Percentiles rank a stretch among this genome's conserved stretches.
Conservation (phyloP, 2,888 invertebrate genomes). For the Tetanocera ferruginea region DNA sequence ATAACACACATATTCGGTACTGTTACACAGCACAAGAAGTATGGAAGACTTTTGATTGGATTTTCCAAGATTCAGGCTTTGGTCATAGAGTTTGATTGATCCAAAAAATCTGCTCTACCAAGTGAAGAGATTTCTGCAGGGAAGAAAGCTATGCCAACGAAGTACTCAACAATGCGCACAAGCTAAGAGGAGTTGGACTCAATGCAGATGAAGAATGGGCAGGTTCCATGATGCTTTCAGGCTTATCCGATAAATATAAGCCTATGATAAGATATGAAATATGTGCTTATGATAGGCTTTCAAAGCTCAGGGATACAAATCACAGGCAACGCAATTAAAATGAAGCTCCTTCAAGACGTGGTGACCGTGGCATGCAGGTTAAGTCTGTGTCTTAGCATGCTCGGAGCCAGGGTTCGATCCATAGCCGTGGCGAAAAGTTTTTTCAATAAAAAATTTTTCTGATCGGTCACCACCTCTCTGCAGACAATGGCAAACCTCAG, state of each 20-base stretch:
- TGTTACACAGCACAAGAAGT: background rate
- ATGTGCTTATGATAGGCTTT: too few species aligned
- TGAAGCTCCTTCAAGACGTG: constrained; percentile 37
- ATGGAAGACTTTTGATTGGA: background rate
- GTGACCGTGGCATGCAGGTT: too few species aligned
- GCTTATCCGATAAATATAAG: constrained; percentile 33
- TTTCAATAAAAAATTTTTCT: too few species aligned
- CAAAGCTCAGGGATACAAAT: constrained; percentile 38
- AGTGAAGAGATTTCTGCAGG: constrained; percentile 4
- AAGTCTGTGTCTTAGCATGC: too few species aligned
- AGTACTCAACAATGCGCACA: constrained; percentile 14
- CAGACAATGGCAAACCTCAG: too few species aligned
- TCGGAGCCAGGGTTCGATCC: too few species aligned
- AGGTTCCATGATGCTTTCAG: constrained; percentile 36
- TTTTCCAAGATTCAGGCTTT: background rate
- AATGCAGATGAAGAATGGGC: constrained; percentile 25
- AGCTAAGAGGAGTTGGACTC: constrained; percentile 17
- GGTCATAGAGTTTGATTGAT: background rate
- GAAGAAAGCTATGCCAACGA: constrained; percentile 8
- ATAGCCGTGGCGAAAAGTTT: too few species aligned
- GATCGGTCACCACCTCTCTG: too few species aligned
- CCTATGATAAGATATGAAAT: too few species aligned
- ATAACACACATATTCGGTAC: too few species aligned
- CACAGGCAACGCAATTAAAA: constrained; percentile 32
- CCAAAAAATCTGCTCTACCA: constrained; percentile 11